Evolutionary conservation across 2,797 vertebrate species (phyloP).

Genomic region (Falco berigora): DNA sequence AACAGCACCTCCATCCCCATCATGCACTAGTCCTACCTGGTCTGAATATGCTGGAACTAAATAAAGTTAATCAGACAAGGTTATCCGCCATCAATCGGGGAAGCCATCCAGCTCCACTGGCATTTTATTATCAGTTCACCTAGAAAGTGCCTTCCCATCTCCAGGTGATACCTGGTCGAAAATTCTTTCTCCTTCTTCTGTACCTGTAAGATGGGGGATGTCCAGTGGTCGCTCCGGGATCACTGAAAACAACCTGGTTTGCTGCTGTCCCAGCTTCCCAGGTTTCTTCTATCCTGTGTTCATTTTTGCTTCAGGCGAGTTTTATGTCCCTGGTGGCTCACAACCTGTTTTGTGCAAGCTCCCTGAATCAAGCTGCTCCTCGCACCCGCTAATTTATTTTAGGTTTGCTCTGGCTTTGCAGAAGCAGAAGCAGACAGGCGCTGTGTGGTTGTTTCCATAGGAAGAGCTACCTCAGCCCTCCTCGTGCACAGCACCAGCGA

Average conservation of each 20-base stretch:
- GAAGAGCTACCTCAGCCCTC: background rate
- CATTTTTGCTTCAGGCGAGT: background rate
- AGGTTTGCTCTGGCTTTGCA: background rate
- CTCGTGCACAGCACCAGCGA: accelerated
- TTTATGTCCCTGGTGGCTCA: background rate
- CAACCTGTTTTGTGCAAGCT: background rate
- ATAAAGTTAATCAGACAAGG: background rate
- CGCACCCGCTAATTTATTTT: accelerated
- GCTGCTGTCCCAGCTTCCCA: background rate
- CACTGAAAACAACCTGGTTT: background rate
- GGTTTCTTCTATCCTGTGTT: background rate
- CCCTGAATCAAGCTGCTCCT: accelerated
- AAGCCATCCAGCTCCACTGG: background rate
- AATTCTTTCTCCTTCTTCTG: background rate
- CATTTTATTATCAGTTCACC: background rate
- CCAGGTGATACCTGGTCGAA: background rate
- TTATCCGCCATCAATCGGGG: background rate
- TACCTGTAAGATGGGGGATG: accelerated
- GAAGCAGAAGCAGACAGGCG: accelerated
- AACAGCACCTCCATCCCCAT: background rate
- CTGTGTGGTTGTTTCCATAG: accelerated
- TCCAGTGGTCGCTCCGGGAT: accelerated
- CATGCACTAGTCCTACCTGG: accelerated
- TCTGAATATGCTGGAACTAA: background rate
- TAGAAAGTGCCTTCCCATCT: background rate